Evolutionary conservation across 2,113 vertebrate genomes (phyloP).

Genomic region (Nicator chloris): DNA sequence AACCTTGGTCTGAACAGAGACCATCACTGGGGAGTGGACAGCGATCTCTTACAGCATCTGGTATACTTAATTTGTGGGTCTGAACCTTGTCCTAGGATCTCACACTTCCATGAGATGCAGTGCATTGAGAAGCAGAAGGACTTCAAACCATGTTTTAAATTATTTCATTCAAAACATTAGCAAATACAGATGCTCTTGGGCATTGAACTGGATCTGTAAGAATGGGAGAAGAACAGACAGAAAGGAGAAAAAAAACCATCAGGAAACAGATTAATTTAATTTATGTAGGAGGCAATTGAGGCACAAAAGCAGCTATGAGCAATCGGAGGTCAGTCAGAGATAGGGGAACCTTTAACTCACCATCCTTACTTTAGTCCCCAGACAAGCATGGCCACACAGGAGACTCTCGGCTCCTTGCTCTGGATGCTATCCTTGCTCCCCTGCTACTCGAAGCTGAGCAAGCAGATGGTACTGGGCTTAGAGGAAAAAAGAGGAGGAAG

Average conservation of each 20-base stretch:
- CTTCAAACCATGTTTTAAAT: background rate
- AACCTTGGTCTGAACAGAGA: too few species aligned
- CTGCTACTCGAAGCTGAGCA: background rate
- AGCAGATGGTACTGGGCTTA: background rate
- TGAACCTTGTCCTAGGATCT: background rate
- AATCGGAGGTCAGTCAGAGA: background rate
- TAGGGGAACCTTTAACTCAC: background rate
- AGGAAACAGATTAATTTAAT: background rate
- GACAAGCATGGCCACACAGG: background rate
- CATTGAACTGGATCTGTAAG: background rate
- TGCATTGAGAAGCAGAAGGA: background rate
- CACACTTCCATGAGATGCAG: background rate
- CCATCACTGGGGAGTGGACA: background rate
- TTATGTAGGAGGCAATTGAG: background rate
- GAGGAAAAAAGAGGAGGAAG: background rate
- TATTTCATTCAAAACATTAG: background rate
- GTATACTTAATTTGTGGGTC: background rate
- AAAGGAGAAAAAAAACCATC: background rate
- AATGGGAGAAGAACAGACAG: background rate
- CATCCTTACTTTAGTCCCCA: background rate
- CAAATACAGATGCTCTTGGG: background rate
- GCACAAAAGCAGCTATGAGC: background rate
- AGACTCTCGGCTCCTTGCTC: accelerated
- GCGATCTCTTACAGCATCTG: background rate
- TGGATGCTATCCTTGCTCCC: background rate